phyloP scores from a whole-genome alignment of 2,888 invertebrate genomes.

The Chaetogeoica ovagalla region DNA sequence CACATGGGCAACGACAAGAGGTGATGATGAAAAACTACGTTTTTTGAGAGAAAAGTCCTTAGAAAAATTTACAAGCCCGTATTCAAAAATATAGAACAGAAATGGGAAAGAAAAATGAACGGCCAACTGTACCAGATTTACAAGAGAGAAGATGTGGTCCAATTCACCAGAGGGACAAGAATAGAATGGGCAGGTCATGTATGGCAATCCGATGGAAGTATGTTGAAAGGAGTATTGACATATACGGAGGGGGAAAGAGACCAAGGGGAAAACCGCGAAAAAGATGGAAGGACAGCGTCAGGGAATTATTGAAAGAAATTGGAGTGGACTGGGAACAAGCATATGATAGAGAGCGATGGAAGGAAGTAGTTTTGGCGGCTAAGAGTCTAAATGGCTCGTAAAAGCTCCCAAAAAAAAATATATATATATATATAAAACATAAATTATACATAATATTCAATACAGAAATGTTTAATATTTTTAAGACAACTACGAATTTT shows the following conservation, averaged over 20 bases:
- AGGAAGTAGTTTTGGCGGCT: too few species aligned
- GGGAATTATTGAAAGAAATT: not conserved
- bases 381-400: too few species aligned
- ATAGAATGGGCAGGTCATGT: not conserved
- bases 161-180: too few species aligned
- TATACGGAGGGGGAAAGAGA: not conserved
- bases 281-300: not conserved
- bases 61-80: not conserved
- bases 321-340: too few species aligned
- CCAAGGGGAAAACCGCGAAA: not conserved
- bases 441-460: too few species aligned
- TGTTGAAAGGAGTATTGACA: not conserved
- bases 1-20: not conserved
- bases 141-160: not conserved
- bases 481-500: too few species aligned
- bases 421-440: too few species aligned
- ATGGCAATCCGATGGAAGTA: not conserved
- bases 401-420: too few species aligned
- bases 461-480: too few species aligned
- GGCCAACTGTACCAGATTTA: too few species aligned
- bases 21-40: too few species aligned
- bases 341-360: too few species aligned
- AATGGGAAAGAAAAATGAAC: not conserved
- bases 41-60: not conserved
- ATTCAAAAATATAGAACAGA: not conserved